phyloP scores from a whole-genome alignment of 2,797 vertebrate genomes.

The Galaxias olidus region DNA sequence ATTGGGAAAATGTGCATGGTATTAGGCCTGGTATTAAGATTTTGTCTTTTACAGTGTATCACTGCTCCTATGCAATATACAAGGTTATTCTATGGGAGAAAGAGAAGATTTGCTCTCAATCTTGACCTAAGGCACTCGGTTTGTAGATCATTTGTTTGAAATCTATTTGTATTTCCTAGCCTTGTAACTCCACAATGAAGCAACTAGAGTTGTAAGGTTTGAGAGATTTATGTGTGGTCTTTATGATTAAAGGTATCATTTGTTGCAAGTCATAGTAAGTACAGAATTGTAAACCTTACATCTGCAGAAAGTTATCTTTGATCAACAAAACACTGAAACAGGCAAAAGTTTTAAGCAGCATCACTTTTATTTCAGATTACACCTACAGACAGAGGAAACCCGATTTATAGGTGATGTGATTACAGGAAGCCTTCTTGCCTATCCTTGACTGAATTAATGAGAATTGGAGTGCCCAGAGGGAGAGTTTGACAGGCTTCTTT shows the following conservation, averaged over 20 bases:
- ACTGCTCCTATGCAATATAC: constrained; percentile 8
- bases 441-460: constrained; percentile 21
- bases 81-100: constrained; percentile 20
- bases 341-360: too few species aligned
- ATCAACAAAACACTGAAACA: too few species aligned
- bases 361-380: too few species aligned
- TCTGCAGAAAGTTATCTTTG: too few species aligned
- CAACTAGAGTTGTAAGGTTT: neutral
- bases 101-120: neutral
- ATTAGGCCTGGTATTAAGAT: constrained; percentile 32
- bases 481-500: constrained; percentile 44
- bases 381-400: too few species aligned
- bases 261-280: too few species aligned
- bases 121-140: neutral
- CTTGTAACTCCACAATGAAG: neutral
- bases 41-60: constrained; percentile 14
- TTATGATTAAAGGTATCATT: too few species aligned
- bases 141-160: too few species aligned
- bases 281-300: too few species aligned
- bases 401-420: too few species aligned
- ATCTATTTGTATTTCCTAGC: neutral
- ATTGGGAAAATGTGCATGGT: constrained; percentile 19
- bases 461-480: constrained; percentile 21
- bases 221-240: too few species aligned
- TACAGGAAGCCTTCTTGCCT: too few species aligned